Conservation (phyloP, 2,888 invertebrate genomes). For the Amphiduros pacificus region DNA sequence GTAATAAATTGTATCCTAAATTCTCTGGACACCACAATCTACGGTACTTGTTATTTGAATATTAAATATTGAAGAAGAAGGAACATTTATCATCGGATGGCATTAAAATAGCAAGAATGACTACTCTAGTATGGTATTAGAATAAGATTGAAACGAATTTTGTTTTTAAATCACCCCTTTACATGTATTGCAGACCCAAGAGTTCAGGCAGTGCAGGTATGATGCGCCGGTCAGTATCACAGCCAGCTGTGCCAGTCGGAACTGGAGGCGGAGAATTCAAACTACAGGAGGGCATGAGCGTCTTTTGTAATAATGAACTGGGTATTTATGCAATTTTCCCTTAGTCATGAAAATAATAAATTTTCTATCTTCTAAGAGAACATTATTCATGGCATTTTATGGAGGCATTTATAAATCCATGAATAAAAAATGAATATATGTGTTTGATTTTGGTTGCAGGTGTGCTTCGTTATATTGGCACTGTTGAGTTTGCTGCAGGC, state of each 20-base stretch:
- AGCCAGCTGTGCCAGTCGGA: neutral
- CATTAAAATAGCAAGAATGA: too few species aligned
- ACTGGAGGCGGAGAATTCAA: constrained; percentile 15
- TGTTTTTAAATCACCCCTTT: too few species aligned
- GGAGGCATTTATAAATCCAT: too few species aligned
- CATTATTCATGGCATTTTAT: neutral
- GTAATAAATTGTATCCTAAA: too few species aligned
- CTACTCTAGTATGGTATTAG: too few species aligned
- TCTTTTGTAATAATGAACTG: constrained; percentile 61
- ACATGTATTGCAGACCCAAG: constrained; percentile 22
- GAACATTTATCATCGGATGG: too few species aligned
- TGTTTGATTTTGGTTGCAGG: constrained; percentile 41
- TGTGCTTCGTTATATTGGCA: constrained; percentile 59
- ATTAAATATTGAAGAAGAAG: too few species aligned
- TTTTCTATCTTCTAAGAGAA: neutral
- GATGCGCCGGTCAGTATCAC: constrained; percentile 8
- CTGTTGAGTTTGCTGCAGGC: constrained; percentile 62
- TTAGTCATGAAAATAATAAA: neutral
- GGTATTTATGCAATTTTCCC: constrained; percentile 37
- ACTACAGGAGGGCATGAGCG: constrained; percentile 59
- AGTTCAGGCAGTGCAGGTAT: constrained; percentile 6
- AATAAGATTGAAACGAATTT: too few species aligned
- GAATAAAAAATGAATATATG: neutral
- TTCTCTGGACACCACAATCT: too few species aligned
- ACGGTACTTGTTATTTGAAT: too few species aligned